Evolutionary conservation across 2,113 vertebrate species (phyloP).

Genomic region (Tamias sibiricus): DNA sequence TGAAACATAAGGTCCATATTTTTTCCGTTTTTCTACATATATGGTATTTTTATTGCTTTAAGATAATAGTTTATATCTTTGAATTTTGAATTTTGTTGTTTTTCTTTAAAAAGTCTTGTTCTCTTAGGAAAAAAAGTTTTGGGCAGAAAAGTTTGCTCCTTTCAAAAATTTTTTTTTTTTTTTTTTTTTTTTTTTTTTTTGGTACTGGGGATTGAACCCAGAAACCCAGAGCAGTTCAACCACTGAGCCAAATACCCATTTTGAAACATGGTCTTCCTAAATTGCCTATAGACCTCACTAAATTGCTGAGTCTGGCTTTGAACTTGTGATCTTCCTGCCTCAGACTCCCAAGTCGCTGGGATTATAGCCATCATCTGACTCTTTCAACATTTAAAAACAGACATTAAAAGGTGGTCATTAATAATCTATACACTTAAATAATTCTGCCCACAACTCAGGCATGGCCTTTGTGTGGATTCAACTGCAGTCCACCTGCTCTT

Average conservation of each 20-base stretch:
- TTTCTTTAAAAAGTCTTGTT: neutral
- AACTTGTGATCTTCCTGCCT: no score
- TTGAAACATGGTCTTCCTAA: no score
- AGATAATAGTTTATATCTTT: neutral
- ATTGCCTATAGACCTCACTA: no score
- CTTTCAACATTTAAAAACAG: neutral
- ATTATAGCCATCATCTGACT: no score
- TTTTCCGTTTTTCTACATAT: neutral
- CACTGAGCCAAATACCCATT: no score
- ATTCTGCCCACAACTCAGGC: neutral
- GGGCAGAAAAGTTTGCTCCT: neutral
- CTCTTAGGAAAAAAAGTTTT: constrained; percentile 16
- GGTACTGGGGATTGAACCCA: no score
- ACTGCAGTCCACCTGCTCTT: neutral
- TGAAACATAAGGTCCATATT: neutral
- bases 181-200: no score
- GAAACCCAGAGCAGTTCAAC: no score
- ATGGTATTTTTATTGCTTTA: neutral
- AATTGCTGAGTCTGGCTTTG: no score
- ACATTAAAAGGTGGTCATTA: neutral
- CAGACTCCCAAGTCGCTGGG: no score
- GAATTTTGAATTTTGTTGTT: neutral
- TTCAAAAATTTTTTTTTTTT: neutral
- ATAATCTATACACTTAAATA: neutral
- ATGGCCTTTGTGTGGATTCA: neutral